Base-by-base conservation (phyloP, 30 jellyfish, hydroid and myxozoan species). In the Rhopilema esculentum region DNA sequence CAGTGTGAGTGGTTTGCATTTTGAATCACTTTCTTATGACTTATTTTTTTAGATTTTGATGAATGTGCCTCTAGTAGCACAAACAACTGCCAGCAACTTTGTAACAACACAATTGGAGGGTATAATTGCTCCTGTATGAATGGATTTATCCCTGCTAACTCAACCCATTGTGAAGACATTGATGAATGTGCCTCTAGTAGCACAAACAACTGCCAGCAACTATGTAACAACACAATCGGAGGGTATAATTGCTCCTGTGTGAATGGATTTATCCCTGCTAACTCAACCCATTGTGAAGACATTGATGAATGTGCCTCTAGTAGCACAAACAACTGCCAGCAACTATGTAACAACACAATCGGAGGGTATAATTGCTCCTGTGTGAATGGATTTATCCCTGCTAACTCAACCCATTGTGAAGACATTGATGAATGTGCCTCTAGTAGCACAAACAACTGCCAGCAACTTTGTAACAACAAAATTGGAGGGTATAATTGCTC, bases 221-320 rank as follows among this genome's bases (percentile, higher is more conserved):
- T 77, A 50, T 77, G 88, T 77, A 77, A 57, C 77, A 77, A 77
- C 66, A 77, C 28, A 17, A 24, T 31, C 20, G 88, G 88, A 18
- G 27, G 77, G 8, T 57, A 77, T 61, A 8, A 12, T 19, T 73
- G 85, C 22, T 31, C 70, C 16, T 73, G 85, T 49, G 19, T 7
- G 17, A n/a, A 27, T 15, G 85, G 85, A n/a, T 74, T 19, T 23
- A 19, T 0, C 27, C 23, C 49, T 17, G 71, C 32, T 19, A 69
- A 69, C 24, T 25, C 51, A 22, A 22, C 83, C 6, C 68, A 48
- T 32, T 72, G 83, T 72, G 30, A 31, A 27, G 83, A 72, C 0
- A 31, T 72, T 31, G 83, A 72, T 48, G 84, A 73, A 32, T 73
- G 84, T 8, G 72, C 78, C 17, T 22, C 69, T 28, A 73, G 4